Base-by-base conservation (phyloP, 2,888 invertebrate species). In the Meloe dianella region DNA sequence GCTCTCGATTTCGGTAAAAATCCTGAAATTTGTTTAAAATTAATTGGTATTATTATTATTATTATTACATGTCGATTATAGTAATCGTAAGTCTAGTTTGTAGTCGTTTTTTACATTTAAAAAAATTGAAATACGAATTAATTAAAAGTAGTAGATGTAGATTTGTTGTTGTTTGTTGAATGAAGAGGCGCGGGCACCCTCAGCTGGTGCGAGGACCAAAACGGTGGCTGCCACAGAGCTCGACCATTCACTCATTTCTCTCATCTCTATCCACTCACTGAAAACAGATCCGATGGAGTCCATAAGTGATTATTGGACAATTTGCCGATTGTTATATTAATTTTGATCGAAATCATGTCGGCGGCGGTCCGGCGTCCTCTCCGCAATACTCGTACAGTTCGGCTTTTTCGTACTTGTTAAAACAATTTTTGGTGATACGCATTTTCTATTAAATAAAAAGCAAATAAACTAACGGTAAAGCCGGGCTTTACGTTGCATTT, bases 181-280 rank as follows among this genome's bases (percentile, higher is more conserved):
- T 14, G 77, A 80, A 78, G 79, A 81, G 80, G 81, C 80, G 79
- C 79, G 78, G 79, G 79, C 79, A 78, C 79, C 81, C 76, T 65
- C 72, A 78, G 83, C 83, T 83, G 83, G 83, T 83, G 83, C 81
- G 83, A 83, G 83, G 83, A 83, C 83, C 83, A 41, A 83, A 83
- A 73, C 75, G 78, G 78, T 79, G 77, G 78, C 78, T 77, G 77
- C 79, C 76, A 76, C 74, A 79, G 47, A 2, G 76, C 77, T 79
- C 78, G 78, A 77, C 76, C 66, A 70, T 65, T 66, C 66, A 56
- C 64, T 66, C 64, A 14, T 14, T 38, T 38, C n/a, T n/a, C n/a
- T n/a, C n/a, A n/a, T n/a, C n/a, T n/a, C n/a, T n/a, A n/a, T n/a
- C n/a, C n/a, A n/a, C 6, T 38, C 38, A 6, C 17, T 6, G 4